A percentile compares a stretch with the other conserved stretches of the same genome.
phyloP scores from a whole-genome alignment of 2,888 invertebrate species.

The Microchrysa polita region DNA sequence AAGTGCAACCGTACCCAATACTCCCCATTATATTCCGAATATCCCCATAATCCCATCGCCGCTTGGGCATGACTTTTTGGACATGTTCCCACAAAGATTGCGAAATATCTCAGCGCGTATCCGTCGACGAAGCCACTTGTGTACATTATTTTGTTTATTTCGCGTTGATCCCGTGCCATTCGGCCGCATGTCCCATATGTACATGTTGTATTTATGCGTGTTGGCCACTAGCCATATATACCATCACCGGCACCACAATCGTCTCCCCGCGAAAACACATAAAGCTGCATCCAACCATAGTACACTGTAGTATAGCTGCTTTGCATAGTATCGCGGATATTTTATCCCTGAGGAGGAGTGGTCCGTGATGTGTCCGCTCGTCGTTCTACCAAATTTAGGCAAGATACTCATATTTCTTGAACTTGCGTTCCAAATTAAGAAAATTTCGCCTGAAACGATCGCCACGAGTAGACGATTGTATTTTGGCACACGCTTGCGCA shows the following conservation, averaged over 20 bases:
- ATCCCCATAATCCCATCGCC: no score
- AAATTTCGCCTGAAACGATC: constrained; percentile 60
- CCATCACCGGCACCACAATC: neutral
- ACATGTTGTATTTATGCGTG: no score
- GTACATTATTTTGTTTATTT: neutral
- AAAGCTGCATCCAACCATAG: neutral
- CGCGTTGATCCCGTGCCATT: constrained; percentile 1
- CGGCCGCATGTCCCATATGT: constrained; percentile 1
- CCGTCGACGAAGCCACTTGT: neutral
- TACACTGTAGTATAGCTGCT: no score
- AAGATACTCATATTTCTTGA: constrained; percentile 74
- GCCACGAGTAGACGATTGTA: constrained; percentile 19
- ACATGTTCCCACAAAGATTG: constrained; percentile 23
- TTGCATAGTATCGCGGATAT: constrained; percentile 8
- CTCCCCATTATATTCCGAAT: constrained; percentile 8
- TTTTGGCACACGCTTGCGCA: constrained; percentile 40
- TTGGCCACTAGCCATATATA: no score
- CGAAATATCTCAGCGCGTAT: constrained; percentile 10
- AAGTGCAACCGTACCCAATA: neutral
- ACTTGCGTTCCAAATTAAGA: constrained; percentile 70
- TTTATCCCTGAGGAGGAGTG: constrained; percentile 45
- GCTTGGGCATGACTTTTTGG: constrained; percentile 19
- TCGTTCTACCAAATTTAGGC: constrained; percentile 71
- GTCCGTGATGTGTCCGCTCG: constrained; percentile 18
- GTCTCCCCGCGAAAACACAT: neutral